Conservation (phyloP, 2,797 vertebrate species). For the Phrynocephalus vlangalii region DNA sequence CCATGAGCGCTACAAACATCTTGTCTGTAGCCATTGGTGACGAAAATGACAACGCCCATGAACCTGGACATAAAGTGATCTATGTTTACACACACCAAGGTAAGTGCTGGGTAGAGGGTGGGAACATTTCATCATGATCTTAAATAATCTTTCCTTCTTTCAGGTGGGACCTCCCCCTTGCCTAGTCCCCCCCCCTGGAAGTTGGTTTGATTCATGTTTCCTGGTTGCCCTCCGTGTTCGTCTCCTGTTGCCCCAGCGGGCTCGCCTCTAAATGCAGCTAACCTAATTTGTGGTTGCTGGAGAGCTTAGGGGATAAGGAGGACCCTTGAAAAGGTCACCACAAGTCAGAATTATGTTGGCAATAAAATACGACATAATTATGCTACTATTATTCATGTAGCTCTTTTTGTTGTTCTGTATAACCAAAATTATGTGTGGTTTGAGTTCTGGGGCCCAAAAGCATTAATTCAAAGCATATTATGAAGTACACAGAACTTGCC, state of each 20-base stretch:
- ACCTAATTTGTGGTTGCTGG: not conserved
- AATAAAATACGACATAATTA: too few relatives aligned
- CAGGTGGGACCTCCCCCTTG: too few relatives aligned
- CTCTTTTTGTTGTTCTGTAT: too few relatives aligned
- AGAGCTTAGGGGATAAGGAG: not conserved
- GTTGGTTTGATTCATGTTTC: not conserved
- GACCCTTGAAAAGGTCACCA: too few relatives aligned
- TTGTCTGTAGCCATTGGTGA: slow-evolving; percentile 86
- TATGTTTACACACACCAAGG: slow-evolving; percentile 84
- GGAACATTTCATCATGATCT: not conserved
- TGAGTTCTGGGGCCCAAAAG: too few relatives aligned
- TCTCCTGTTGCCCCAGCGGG: not conserved
- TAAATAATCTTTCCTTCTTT: too few relatives aligned
- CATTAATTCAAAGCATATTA: too few relatives aligned
- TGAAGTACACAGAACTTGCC: too few relatives aligned
- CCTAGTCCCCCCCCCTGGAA: too few relatives aligned
- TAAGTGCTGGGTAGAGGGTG: slow-evolving; percentile 60
- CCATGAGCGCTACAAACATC: slow-evolving; percentile 83
- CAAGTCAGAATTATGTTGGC: too few relatives aligned
- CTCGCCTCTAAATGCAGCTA: not conserved
- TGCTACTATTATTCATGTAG: too few relatives aligned
- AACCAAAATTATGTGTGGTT: too few relatives aligned
- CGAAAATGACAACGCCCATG: slow-evolving; percentile 87
- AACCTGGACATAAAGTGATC: slow-evolving; percentile 82
- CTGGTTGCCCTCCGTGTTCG: not conserved